Base-by-base conservation (phyloP, 2,888 invertebrate species). In the Volucella zonaria region DNA sequence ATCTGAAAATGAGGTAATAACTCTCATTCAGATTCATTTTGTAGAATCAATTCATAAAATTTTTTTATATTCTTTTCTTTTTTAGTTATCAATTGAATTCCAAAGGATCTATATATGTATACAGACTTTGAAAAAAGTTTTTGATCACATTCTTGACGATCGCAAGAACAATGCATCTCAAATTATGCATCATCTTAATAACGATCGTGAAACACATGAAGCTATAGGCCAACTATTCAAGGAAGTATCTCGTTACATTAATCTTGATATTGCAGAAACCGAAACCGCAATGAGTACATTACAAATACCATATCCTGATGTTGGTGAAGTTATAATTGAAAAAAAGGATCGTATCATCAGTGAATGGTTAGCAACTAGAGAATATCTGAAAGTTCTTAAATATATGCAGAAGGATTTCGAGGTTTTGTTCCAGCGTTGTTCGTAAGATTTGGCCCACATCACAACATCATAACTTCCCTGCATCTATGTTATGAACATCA, bases 321-420 rank as follows among this genome's bases (percentile, higher is more conserved):
- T 79, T n/a, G 3, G 12, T 0, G 23, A 71, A 12, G 23, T 73
- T 0, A 6, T 8, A 0, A 18, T 66, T 11, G 38, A 11, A 2
- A 10, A 23, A 2, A 64, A 51, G 8, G 66, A 73, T 10, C 79
- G 66, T 6, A 23, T 11, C 14, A 18, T 47, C 12, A 59, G 59
- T 12, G 73, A 73, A 31, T 79, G 79, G 79, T 8, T 79, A 2
- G 52, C 73, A 15, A 79, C 59, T 12, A 73, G 79, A 23, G 79
- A 79, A 38, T 40, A 79, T 15, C 40, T 73, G 1, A 79, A 67
- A 59, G 52, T 79, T 10, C 79, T 66, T 4, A 59, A 12, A 11
- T 79, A 79, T 38, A 66, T 73, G 38, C 18, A 14, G 9, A 45
- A 14, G 8, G 66, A 59, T 0, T 79, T 54, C n/a, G 15, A 52